These are phyloP conservation scores for Gymnorhina tibicen DNA, from an alignment of 2,113 vertebrate genomes.

Conservation along the genomic window DNA sequence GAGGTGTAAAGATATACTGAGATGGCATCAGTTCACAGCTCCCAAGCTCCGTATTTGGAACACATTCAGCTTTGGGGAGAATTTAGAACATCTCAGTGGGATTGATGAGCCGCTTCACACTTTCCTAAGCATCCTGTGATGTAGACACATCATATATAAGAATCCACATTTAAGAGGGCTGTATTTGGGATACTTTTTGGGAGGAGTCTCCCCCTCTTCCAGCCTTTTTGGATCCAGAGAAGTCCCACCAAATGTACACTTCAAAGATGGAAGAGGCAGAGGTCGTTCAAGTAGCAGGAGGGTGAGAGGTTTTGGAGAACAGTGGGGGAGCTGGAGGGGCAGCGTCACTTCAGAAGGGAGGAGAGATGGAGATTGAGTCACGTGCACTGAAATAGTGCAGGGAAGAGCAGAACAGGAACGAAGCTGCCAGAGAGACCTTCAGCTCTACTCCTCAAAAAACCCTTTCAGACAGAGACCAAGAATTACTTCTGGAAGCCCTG, in stretches of 20 bases:
- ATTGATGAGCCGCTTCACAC: neutral
- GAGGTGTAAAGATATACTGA: neutral
- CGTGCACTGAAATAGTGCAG: accelerated
- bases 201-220: neutral
- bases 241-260: neutral
- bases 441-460: neutral
- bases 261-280: neutral
- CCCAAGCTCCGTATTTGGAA: neutral
- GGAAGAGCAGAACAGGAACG: neutral
- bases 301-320: neutral
- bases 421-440: neutral
- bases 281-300: neutral
- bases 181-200: neutral
- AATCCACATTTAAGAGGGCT: neutral
- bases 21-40: neutral
- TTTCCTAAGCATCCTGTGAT: neutral
- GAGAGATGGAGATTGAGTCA: neutral
- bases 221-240: neutral
- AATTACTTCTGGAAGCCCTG: neutral
- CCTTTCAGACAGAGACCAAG: neutral
- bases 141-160: neutral
- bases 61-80: neutral
- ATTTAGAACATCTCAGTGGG: neutral
- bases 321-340: neutral
- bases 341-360: accelerated